Conservation (phyloP, 1,140 invertebrate species). For the Drosophila parvula region DNA sequence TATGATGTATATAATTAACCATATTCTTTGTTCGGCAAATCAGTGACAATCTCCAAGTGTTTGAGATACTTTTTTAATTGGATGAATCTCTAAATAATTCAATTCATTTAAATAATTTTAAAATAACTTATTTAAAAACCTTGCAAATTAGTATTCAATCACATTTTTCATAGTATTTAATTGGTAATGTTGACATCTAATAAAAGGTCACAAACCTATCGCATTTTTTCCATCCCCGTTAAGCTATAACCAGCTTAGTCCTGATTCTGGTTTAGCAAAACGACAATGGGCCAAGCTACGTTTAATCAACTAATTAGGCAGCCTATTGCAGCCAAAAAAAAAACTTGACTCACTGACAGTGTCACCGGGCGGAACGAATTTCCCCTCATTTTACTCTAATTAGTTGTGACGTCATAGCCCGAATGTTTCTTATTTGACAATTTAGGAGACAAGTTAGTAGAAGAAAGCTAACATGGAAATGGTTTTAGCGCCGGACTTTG, state of each 20-base stretch:
- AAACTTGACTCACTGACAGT: constrained; percentile 22
- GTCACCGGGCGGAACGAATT: constrained; percentile 14
- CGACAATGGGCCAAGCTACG: constrained; percentile 1
- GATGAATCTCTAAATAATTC: too few species aligned
- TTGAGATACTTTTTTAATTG: not conserved
- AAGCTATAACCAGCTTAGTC: constrained; percentile 1
- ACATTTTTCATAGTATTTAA: not conserved
- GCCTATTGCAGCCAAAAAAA: constrained; percentile 33
- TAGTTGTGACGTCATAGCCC: constrained; percentile 46
- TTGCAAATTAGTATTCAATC: not conserved
- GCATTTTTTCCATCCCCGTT: not conserved
- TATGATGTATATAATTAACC: not conserved
- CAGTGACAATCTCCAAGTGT: not conserved
- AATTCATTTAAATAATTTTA: too few species aligned
- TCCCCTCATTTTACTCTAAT: constrained; percentile 37
- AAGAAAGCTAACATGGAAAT: constrained; percentile 37
- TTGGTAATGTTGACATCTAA: not conserved
- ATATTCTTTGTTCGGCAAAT: too few species aligned
- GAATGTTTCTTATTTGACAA: constrained; percentile 25
- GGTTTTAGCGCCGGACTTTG: constrained; percentile 56
- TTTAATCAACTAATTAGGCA: constrained; percentile 49
- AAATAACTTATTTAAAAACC: too few species aligned
- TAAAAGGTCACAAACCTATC: not conserved
- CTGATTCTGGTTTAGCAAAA: constrained; percentile 8
- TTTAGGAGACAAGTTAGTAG: constrained; percentile 16